Conservation (phyloP, 2,797 vertebrate genomes). For the Helicolenus hilgendorfi region DNA sequence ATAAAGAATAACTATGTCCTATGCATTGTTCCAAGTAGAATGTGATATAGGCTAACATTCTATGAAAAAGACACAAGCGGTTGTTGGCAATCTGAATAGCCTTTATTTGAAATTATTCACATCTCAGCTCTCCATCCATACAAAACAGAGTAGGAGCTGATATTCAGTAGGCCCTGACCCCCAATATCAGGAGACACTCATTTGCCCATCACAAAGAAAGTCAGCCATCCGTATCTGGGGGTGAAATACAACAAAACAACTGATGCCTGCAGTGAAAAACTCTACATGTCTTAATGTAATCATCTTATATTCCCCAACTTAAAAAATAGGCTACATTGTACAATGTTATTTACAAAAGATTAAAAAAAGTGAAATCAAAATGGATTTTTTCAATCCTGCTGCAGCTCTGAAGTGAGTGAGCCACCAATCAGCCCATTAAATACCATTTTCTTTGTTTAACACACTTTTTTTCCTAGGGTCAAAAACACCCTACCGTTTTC, state of each 20-base stretch:
- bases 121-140: conserved; percentile 54
- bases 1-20: background rate
- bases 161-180: conserved; percentile 47
- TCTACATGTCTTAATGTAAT: conserved; percentile 72
- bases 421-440: conserved; percentile 63
- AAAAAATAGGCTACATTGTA: conserved; percentile 83
- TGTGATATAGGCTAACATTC: background rate
- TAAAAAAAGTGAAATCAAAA: conserved; percentile 80
- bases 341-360: conserved; percentile 88
- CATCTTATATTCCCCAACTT: conserved; percentile 66
- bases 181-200: conserved; percentile 30
- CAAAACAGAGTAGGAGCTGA: conserved; percentile 63
- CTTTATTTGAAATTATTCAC: conserved; percentile 82
- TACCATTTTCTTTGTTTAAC: conserved; percentile 27
- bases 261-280: conserved; percentile 65
- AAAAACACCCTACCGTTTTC: conserved; percentile 60
- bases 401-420: conserved; percentile 57
- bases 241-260: conserved; percentile 44
- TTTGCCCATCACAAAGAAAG: conserved; percentile 45
- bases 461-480: conserved; percentile 47
- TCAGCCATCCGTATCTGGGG: conserved; percentile 6
- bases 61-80: background rate
- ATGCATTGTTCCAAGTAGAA: background rate
- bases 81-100: conserved; percentile 19
- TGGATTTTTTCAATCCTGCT: conserved; percentile 61